A percentile compares a stretch with the other conserved stretches of the same genome.
Evolutionary conservation across 2,797 vertebrate genomes (phyloP).

Genomic region (Gymnoscopelus microlampas): DNA sequence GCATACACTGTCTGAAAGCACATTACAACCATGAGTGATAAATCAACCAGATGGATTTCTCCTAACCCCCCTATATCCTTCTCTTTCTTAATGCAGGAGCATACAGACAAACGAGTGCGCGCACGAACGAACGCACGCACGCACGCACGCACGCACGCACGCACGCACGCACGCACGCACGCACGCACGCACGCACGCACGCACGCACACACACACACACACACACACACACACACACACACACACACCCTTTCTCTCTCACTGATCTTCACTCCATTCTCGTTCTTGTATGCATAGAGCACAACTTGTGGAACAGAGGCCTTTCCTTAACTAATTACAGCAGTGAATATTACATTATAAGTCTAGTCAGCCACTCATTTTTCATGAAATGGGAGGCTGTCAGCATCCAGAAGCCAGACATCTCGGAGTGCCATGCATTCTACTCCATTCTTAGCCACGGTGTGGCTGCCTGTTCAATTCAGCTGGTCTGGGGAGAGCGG

Average conservation of each 20-base stretch:
- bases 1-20: no score
- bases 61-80: no score
- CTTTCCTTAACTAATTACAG: constrained; percentile 55
- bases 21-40: no score
- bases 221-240: not conserved
- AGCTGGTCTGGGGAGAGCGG: constrained; percentile 22
- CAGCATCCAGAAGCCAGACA: constrained; percentile 37
- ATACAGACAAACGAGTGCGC: no score
- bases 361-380: constrained; percentile 35
- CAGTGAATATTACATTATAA: constrained; percentile 47
- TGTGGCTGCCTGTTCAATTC: constrained; percentile 43
- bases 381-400: constrained; percentile 48
- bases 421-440: constrained; percentile 16
- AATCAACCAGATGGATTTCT: no score
- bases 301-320: constrained; percentile 41
- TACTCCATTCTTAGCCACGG: constrained; percentile 33
- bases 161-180: constrained; percentile 5
- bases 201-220: constrained; percentile 2
- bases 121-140: no score
- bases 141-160: not conserved
- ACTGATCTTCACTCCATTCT: constrained; percentile 1
- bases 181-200: not conserved
- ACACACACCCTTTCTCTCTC: not conserved
- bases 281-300: constrained; percentile 29
- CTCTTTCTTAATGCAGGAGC: no score